A percentile compares a stretch with the other conserved stretches of the same genome.
Evolutionary conservation across 2,113 vertebrate genomes (phyloP).

Genomic region (Lepidothrix coronata): DNA sequence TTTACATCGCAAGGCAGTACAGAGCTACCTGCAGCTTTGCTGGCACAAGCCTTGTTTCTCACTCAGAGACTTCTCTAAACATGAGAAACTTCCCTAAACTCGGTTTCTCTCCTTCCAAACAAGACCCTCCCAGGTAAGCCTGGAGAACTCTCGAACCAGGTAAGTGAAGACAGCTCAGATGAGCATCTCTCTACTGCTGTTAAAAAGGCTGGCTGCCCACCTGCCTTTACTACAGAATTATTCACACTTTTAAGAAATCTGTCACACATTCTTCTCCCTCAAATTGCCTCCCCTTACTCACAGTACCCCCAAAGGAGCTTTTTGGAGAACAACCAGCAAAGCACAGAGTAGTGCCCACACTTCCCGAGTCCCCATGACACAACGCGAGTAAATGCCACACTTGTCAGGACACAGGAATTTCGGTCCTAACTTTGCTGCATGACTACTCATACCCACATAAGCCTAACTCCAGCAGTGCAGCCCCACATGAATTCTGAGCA

Average conservation of each 20-base stretch:
- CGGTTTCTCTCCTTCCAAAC: background rate
- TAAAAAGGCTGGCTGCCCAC: background rate
- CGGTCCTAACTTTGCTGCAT: background rate
- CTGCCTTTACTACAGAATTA: background rate
- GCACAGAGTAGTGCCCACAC: background rate
- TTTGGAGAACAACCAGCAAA: background rate
- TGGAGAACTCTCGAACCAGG: background rate
- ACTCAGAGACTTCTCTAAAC: background rate
- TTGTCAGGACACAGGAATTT: constrained; percentile 27
- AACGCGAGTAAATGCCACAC: accelerated
- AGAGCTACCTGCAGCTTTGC: background rate
- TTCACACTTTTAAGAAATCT: background rate
- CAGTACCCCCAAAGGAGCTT: background rate
- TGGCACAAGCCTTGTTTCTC: background rate
- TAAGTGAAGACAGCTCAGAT: background rate
- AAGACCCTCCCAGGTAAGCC: background rate
- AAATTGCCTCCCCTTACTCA: background rate
- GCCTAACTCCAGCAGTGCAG: background rate
- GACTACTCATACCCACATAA: background rate
- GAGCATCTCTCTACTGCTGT: background rate
- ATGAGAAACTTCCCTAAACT: background rate
- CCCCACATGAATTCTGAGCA: background rate
- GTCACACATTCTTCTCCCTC: background rate
- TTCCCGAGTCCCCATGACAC: constrained; percentile 22
- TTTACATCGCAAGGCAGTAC: accelerated